Base-by-base conservation (phyloP, 1,140 invertebrate genomes). In the Bradysia coprophila region DNA sequence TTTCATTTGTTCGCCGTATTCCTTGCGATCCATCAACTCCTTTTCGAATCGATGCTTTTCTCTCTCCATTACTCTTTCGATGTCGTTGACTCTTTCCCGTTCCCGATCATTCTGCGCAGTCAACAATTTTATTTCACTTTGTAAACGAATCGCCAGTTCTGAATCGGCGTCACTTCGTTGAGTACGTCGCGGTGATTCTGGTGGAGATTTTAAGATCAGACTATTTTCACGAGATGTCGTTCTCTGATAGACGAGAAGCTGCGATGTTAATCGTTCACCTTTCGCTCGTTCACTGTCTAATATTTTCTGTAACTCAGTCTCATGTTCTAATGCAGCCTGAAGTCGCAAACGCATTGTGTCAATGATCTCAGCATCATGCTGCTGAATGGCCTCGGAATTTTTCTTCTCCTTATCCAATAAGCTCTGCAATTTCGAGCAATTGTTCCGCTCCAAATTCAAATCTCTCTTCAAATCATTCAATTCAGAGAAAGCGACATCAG, bases 361-460 rank as follows among this genome's bases (percentile, higher is more conserved):
- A 41, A 77, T 71, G 45, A 75, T 66, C 43, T 69, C 63, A 1
- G 72, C 64, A 52, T 76, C 73, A 54, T 75, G 68, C 31, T 68
- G 61, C 56, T 74, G 64, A 13, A 67, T 64, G 9, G 66, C 54
- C 13, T 64, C 56, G 13, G 61, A 62, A 20, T 55, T 53, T 42
- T 64, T 64, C 31, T 69, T 68, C 15, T 69, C 61, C 16, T 65
- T 55, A 2, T 69, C 63, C 6, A 79, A 39, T 21, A 59, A 62
- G 16, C 62, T 54, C 10, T 55, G 57, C 4, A 78, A 42, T 21
- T 69, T 59, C 5, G 61, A 52, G 3, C 54, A 60, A 31, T 72
- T 67, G 0, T 56, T 58, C 2, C 59, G 48, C 28, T 66, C 57
- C 9, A 60, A 51, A 2, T 67, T 54, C 10, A 67, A 56, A 38